Percentiles rank a stretch among this genome's conserved stretches.
phyloP scores from a whole-genome alignment of 1,140 invertebrate genomes.

The Drosophila guanche region DNA sequence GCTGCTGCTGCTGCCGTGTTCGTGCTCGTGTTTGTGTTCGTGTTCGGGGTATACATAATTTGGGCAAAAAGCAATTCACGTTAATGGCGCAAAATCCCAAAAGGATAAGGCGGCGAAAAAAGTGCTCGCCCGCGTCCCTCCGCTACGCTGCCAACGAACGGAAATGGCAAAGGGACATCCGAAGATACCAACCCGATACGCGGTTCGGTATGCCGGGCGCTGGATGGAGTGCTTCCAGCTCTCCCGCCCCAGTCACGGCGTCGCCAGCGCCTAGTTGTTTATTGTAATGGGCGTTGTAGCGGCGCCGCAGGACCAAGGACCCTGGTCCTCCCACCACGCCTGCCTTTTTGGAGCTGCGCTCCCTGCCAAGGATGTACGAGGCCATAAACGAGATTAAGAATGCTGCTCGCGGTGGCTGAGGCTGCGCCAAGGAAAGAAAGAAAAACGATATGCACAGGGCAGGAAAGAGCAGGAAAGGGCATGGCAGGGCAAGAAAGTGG shows the following conservation, averaged over 20 bases:
- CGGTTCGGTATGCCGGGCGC: slow-evolving; percentile 39
- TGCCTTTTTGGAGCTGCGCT: slow-evolving; percentile 30
- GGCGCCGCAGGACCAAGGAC: slow-evolving; percentile 61
- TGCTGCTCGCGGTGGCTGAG: slow-evolving; percentile 49
- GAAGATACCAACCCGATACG: slow-evolving; percentile 71
- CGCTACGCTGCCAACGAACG: slow-evolving; percentile 51
- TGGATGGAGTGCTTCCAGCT: slow-evolving; percentile 6
- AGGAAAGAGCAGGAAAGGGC: slow-evolving; percentile 5
- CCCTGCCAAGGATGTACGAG: slow-evolving; percentile 65
- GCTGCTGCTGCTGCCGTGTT: slow-evolving; percentile 10
- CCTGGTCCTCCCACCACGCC: slow-evolving; percentile 20
- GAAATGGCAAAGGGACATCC: slow-evolving; percentile 73
- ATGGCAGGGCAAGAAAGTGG: slow-evolving; percentile 32
- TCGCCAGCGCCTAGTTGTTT: slow-evolving; percentile 70
- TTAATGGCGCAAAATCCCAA: slow-evolving; percentile 81
- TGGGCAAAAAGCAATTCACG: slow-evolving; percentile 82
- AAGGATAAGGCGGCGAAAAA: slow-evolving; percentile 73
- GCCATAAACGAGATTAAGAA: slow-evolving; percentile 79
- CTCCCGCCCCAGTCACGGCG: slow-evolving; percentile 31
- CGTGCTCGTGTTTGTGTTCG: slow-evolving; percentile 12
- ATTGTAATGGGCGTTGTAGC: slow-evolving; percentile 71
- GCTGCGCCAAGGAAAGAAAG: slow-evolving; percentile 49
- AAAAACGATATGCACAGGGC: slow-evolving; percentile 43
- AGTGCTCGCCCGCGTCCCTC: slow-evolving; percentile 42
- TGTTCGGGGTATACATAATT: slow-evolving; percentile 75